phyloP scores from a whole-genome alignment of 2,888 invertebrate genomes.

The Hecatera dysodea region DNA sequence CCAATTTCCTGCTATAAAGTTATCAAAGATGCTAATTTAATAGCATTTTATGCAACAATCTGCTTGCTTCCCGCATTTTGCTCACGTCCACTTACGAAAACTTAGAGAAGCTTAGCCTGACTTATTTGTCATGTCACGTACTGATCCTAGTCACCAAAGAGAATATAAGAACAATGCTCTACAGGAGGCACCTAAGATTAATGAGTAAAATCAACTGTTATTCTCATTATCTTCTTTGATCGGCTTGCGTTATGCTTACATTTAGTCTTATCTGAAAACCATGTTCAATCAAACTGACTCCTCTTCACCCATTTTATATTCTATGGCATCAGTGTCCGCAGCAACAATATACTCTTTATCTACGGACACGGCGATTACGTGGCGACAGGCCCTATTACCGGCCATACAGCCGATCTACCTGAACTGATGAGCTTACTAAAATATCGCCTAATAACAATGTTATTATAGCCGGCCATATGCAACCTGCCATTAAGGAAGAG shows the following conservation, averaged over 20 bases:
- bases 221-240: not conserved
- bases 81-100: not conserved
- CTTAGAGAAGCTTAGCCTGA: constrained; percentile 10
- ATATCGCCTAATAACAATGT: constrained; percentile 61
- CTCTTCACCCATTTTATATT: constrained; percentile 29
- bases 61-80: constrained; percentile 18
- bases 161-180: not conserved
- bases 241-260: not conserved
- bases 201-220: not conserved
- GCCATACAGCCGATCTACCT: constrained; percentile 64
- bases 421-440: constrained; percentile 61
- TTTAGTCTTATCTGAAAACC: not conserved
- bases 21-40: constrained; percentile 39
- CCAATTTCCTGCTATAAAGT: constrained; percentile 47
- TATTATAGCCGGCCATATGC: constrained; percentile 49
- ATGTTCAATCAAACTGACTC: constrained; percentile 12
- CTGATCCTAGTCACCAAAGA: not conserved
- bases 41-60: constrained; percentile 27
- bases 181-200: not conserved
- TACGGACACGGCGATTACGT: constrained; percentile 74
- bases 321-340: constrained; percentile 50
- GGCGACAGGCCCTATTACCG: constrained; percentile 79
- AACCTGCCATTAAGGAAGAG: constrained; percentile 57
- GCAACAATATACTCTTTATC: constrained; percentile 69
- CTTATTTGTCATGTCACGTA: constrained; percentile 16